Conservation (phyloP, 2,113 vertebrate genomes). For the Coreoperca whiteheadi region DNA sequence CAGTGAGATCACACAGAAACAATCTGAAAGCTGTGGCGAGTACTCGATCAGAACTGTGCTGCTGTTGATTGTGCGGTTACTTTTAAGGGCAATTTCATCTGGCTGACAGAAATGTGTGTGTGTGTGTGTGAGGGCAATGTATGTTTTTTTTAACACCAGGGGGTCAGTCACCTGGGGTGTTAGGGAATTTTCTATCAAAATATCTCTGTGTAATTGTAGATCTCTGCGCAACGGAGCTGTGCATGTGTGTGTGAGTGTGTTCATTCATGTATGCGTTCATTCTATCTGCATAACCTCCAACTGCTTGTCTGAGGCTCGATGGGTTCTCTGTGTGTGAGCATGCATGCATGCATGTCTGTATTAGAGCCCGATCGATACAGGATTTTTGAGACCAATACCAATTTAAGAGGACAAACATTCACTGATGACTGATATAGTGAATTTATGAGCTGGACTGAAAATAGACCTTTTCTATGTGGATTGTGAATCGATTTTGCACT, state of each 20-base stretch:
- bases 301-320: constrained; percentile 22
- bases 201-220: constrained; percentile 78
- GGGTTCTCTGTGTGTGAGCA: neutral
- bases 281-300: constrained; percentile 50
- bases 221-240: constrained; percentile 28
- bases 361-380: no score
- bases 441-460: no score
- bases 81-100: constrained; percentile 81
- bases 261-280: constrained; percentile 25
- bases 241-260: constrained; percentile 9
- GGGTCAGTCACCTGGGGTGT: constrained; percentile 79
- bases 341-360: neutral
- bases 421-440: no score
- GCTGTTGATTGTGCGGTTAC: constrained; percentile 77
- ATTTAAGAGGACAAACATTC: no score
- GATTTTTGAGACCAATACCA: no score
- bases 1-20: constrained; percentile 42
- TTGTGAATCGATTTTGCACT: no score
- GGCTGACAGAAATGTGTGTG: constrained; percentile 64
- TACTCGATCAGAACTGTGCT: constrained; percentile 53
- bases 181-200: constrained; percentile 78
- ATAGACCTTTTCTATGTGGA: no score
- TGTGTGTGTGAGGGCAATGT: constrained; percentile 31
- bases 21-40: constrained; percentile 45
- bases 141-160: constrained; percentile 72